Conservation (phyloP, 2,113 vertebrate genomes). For the Hemiprocne comata region DNA sequence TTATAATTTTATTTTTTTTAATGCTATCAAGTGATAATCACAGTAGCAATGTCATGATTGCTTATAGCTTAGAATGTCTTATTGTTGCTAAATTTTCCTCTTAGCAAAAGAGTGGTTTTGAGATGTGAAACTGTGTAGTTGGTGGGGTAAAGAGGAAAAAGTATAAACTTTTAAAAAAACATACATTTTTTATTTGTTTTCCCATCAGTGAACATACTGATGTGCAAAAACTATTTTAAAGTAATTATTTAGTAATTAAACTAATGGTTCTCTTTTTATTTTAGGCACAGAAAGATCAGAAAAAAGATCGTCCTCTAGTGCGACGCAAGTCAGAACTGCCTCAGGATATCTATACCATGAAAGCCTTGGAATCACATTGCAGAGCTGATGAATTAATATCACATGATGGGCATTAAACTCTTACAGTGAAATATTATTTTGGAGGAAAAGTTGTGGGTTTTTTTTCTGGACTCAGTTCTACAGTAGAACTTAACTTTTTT, state of each 20-base stretch:
- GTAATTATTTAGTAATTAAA: not conserved
- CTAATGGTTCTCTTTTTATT: slow-evolving; percentile 47
- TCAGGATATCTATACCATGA: slow-evolving; percentile 94
- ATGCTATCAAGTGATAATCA: not conserved
- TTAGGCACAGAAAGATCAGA: slow-evolving; percentile 88
- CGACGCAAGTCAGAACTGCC: slow-evolving; percentile 97
- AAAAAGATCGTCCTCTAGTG: slow-evolving; percentile 89
- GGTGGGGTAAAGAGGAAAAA: not conserved
- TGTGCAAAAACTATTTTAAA: not conserved
- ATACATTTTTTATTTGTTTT: not conserved
- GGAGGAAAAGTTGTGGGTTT: slow-evolving; percentile 30
- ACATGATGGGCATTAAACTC: slow-evolving; percentile 90
- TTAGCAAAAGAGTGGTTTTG: not conserved
- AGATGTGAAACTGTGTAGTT: not conserved
- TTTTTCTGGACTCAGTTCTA: slow-evolving; percentile 71
- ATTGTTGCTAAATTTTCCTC: not conserved
- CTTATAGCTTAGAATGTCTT: not conserved
- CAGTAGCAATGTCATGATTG: not conserved
- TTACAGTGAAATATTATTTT: slow-evolving; percentile 66
- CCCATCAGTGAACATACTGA: not conserved
- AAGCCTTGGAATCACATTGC: slow-evolving; percentile 93
- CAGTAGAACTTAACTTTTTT: slow-evolving; percentile 75
- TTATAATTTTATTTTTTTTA: not conserved
- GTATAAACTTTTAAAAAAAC: not conserved
- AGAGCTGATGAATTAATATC: slow-evolving; percentile 91